Evolutionary conservation across 2,113 vertebrate genomes (phyloP), one percentile per base, ranked within the genome.

Genomic region (Jaculus jaculus): DNA sequence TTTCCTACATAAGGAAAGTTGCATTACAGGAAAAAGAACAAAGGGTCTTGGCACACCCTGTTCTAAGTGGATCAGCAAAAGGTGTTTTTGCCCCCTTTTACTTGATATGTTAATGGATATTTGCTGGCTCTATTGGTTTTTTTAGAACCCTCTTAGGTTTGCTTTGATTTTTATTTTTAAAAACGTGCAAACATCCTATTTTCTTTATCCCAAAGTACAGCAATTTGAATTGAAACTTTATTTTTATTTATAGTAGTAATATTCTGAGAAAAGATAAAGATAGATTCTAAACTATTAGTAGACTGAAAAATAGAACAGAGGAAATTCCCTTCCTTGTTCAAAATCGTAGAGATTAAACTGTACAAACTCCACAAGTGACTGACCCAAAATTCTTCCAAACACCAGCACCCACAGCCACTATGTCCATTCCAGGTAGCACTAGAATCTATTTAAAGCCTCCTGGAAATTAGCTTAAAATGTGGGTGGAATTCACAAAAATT

Each of bases 301-400:
- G 26, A 37, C 69, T 61, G 24, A 77, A 91, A 81, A 63, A 23
- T 1, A 51, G 47, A 47, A 86, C 39, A 69, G 7, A 68, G 54
- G 18, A 68, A 80, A 65, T 61, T 90, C 66, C 72, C 87, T 78
- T 79, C 54, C 80, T 84, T 87, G 26, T 82, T 93, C 79, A 80
- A 63, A 94, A 92, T 17, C 80, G 77, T 54, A 61, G 66, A 75
- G 69, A 51, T 15, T 39, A 34, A 63, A 81, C 47, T 89, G 47
- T 80, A 89, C 90, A 90, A 71, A 96, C 93, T 89, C 89, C 1
- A 0, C 21, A 80, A 80, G 65, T 86, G 54, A 42, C 75, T 75
- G 26, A 61, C 78, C 68, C 80, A 89, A 79, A 82, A 79, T 74
- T 73, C 54, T 51, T 30, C 75, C 21, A 58, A 58, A 30, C 37